phyloP scores from a whole-genome alignment of 2,888 invertebrate genomes.

The Hemistola chrysoprasaria region DNA sequence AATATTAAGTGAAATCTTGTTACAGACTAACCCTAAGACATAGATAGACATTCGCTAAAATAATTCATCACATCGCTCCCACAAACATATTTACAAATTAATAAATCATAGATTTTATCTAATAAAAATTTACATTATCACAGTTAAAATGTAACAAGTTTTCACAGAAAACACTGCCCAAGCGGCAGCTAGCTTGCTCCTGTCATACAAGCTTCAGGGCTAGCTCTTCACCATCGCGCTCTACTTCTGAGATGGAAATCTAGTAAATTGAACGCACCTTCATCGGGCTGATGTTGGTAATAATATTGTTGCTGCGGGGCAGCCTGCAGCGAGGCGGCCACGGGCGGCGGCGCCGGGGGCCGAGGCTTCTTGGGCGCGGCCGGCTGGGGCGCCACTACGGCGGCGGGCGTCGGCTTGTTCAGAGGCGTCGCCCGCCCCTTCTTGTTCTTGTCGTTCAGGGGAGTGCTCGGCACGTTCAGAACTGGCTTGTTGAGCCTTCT shows the following conservation, averaged over 20 bases:
- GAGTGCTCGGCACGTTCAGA: constrained; percentile 76
- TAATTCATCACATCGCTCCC: constrained; percentile 67
- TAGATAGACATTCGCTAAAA: constrained; percentile 63
- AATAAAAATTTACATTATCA: constrained; percentile 78
- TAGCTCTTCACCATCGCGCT: constrained; percentile 83
- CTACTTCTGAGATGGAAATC: constrained; percentile 82
- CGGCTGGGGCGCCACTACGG: constrained; percentile 71
- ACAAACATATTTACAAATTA: constrained; percentile 74
- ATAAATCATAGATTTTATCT: constrained; percentile 76
- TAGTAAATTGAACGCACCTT: constrained; percentile 83
- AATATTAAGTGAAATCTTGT: constrained; percentile 80
- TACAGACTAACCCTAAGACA: constrained; percentile 79
- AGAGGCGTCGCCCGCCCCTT: constrained; percentile 59
- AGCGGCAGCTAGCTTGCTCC: constrained; percentile 78
- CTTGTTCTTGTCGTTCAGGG: constrained; percentile 71
- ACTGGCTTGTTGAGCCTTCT: constrained; percentile 75
- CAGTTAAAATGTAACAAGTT: constrained; percentile 82
- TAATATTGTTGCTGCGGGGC: constrained; percentile 79
- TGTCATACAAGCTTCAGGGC: constrained; percentile 83
- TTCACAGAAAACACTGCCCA: constrained; percentile 69
- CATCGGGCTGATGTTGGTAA: constrained; percentile 81
- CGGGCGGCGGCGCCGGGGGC: constrained; percentile 69
- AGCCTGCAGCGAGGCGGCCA: constrained; percentile 61
- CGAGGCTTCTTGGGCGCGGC: constrained; percentile 75
- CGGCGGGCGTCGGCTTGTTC: constrained; percentile 62